Conservation (phyloP, 2,113 vertebrate species). For the Chrysemys picta region DNA sequence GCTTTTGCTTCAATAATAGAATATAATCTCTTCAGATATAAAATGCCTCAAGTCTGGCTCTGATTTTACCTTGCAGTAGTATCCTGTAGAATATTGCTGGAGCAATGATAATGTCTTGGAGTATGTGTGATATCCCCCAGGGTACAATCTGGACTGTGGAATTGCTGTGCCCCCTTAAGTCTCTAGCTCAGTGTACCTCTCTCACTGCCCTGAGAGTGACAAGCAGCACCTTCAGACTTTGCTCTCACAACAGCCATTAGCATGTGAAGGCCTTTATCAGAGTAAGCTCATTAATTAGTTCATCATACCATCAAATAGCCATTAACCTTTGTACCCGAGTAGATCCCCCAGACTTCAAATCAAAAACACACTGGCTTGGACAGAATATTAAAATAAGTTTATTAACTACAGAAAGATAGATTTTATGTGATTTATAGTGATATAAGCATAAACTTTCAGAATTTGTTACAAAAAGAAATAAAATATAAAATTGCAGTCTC, state of each 20-base stretch:
- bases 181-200: background rate
- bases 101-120: background rate
- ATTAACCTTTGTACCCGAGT: background rate
- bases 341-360: background rate
- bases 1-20: background rate
- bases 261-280: background rate
- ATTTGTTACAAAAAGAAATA: background rate
- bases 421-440: background rate
- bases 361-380: background rate
- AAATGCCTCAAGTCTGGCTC: background rate
- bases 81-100: background rate
- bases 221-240: background rate
- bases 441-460: background rate
- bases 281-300: background rate
- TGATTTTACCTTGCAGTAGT: background rate
- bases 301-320: background rate
- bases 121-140: too few species aligned
- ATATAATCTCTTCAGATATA: background rate
- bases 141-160: too few species aligned
- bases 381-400: background rate
- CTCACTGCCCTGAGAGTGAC: background rate
- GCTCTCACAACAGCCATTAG: background rate
- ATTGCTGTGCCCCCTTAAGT: background rate
- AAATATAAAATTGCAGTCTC: background rate
- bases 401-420: background rate